Conservation (phyloP, 2,113 vertebrate species). For the Thomomys bottae region DNA sequence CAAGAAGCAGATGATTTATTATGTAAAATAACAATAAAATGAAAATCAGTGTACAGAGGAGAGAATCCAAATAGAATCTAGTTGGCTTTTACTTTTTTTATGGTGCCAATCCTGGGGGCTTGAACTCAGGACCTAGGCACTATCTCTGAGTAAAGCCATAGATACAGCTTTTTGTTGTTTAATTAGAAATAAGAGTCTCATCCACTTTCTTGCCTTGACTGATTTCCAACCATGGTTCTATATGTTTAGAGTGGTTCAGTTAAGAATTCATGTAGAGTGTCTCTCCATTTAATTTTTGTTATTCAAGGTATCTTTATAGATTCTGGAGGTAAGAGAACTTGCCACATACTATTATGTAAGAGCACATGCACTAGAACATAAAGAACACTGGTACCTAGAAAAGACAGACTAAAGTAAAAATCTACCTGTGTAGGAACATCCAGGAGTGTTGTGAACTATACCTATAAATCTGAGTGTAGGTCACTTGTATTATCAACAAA, state of each 20-base stretch:
- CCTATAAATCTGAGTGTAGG: neutral
- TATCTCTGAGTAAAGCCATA: no score
- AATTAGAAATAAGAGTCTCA: no score
- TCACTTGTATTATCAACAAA: constrained; percentile 6
- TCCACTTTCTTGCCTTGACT: no score
- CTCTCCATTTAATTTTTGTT: neutral
- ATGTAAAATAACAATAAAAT: neutral
- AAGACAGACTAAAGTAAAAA: neutral
- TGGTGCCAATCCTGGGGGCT: no score
- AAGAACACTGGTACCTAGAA: neutral
- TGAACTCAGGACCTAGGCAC: no score
- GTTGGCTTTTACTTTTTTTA: neutral
- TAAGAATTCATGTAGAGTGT: neutral
- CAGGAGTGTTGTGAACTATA: neutral
- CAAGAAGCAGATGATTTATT: neutral
- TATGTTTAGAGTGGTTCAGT: neutral
- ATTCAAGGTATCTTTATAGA: neutral
- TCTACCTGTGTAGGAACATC: neutral
- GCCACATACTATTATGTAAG: neutral
- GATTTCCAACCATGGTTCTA: no score
- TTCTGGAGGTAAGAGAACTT: constrained; percentile 19
- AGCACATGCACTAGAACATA: neutral
- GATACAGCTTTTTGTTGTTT: no score
- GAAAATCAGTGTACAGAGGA: neutral
- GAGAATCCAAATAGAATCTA: neutral